Evolutionary conservation across 1,140 invertebrate species (phyloP).

Genomic region (Oedothorax gibbosus): DNA sequence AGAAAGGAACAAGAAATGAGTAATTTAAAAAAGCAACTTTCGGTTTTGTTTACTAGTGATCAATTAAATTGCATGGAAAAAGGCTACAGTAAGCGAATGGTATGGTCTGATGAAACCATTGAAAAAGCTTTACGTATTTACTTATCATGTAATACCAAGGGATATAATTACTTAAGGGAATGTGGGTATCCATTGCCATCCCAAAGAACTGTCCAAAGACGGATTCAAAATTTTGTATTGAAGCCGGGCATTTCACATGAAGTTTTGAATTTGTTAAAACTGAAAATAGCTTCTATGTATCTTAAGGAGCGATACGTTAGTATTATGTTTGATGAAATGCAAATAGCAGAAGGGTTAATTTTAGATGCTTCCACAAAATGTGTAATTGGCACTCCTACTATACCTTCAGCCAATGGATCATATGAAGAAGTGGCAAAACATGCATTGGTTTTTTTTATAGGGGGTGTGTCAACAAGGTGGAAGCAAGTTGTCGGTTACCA

Average conservation of each 20-base stretch:
- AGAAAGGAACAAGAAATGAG: not conserved
- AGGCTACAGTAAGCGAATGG: not conserved
- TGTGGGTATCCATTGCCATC: slow-evolving; percentile 6
- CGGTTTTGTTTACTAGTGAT: slow-evolving; percentile 1
- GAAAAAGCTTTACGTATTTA: slow-evolving; percentile 20
- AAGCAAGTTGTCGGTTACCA: slow-evolving; percentile 7
- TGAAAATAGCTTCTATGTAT: not conserved
- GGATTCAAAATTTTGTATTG: slow-evolving; percentile 5
- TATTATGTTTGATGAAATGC: slow-evolving; percentile 3
- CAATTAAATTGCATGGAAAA: not conserved
- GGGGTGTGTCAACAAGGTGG: slow-evolving; percentile 11
- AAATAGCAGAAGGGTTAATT: slow-evolving; percentile 6
- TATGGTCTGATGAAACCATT: slow-evolving; percentile 20
- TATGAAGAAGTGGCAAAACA: slow-evolving; percentile 22
- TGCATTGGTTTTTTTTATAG: slow-evolving; percentile 22
- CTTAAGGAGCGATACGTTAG: not conserved
- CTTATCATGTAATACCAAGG: slow-evolving; percentile 9
- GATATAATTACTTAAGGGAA: slow-evolving; percentile 17
- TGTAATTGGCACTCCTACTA: not conserved
- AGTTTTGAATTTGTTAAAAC: not conserved
- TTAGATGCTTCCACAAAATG: not conserved
- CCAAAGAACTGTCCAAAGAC: slow-evolving; percentile 3
- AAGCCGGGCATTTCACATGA: not conserved
- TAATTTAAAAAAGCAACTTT: not conserved
- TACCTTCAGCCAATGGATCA: not conserved